Base-by-base conservation (phyloP, 2,113 vertebrate genomes). In the Neodontobutis hainanensis region DNA sequence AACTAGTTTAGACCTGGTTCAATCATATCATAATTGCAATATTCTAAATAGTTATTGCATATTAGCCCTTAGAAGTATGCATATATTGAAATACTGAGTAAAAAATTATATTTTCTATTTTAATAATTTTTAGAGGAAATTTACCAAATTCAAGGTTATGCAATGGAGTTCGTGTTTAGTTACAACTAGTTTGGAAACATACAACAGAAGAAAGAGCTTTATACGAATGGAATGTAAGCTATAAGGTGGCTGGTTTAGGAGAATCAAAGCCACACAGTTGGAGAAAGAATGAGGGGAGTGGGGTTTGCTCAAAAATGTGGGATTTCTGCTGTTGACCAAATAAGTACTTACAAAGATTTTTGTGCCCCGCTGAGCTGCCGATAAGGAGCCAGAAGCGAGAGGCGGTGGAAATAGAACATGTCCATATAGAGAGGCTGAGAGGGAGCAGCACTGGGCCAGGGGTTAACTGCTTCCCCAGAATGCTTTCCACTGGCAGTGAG, bases 381-480 rank as follows among this genome's bases (percentile, higher is more conserved):
- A 86, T 74, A 80, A 87, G 83, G 77, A 77, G 81, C 69, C 77
- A 67, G 71, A 49, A 81, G 83, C 79, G 74, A 66, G 40, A 43
- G 80, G 81, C 69, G 51, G 61, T 77, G 64, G 80, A 91, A 89
- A 90, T 67, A 88, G 88, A 91, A 91, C 90, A 90, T 88, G 90
- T 87, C 90, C 90, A 83, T 91, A 90, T 90, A 90, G 85, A 91
- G 90, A 83, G 65, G 81, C 59, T 77, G 69, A 78, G 70, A 68
- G 61, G 78, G 75, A 83, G 73, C 69, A 81, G 4, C 27, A 69
- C 51, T 65, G 81, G 72, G 74, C 55, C 83, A 83, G 63, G 71
- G 90, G 88, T 90, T 88, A 90, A 87, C 86, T 62, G 78, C 78
- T 86, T 89, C 83, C 80, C 83, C 83, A 82, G 83, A 88, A 82